Conservation (phyloP, 2,113 vertebrate species). For the Saimiri boliviensis region DNA sequence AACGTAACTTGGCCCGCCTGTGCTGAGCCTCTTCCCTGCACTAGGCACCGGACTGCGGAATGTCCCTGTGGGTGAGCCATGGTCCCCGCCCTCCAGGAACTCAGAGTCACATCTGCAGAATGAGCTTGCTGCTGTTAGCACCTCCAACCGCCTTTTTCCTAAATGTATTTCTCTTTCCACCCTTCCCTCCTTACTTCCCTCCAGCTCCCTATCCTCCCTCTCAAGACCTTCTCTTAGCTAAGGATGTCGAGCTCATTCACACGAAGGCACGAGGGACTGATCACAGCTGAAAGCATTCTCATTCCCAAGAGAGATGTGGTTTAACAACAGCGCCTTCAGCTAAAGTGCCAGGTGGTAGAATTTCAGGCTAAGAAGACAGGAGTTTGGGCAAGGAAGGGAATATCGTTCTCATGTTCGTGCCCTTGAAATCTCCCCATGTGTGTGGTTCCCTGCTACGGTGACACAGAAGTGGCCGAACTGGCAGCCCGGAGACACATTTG, state of each 20-base stretch:
- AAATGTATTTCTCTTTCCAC: background rate
- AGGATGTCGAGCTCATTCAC: background rate
- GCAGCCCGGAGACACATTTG: background rate
- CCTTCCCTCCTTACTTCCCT: background rate
- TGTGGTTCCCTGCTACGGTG: background rate
- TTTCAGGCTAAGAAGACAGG: background rate
- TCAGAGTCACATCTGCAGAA: background rate
- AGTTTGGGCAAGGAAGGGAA: background rate
- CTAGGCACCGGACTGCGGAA: background rate
- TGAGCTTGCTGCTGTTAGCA: too few species aligned
- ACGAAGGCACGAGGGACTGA: background rate
- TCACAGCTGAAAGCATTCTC: background rate
- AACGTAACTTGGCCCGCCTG: background rate
- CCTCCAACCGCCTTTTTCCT: background rate
- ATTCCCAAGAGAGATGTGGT: background rate
- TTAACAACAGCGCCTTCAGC: background rate
- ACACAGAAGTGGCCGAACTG: background rate
- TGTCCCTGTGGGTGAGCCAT: background rate
- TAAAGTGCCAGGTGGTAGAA: background rate
- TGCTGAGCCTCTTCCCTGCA: background rate
- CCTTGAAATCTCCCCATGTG: background rate
- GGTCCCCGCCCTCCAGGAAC: background rate
- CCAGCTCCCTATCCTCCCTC: background rate
- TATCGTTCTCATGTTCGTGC: fast-evolving
- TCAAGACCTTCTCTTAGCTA: background rate